Base-by-base conservation (phyloP, 2,888 invertebrate genomes). In the Pediacus dermestoides region DNA sequence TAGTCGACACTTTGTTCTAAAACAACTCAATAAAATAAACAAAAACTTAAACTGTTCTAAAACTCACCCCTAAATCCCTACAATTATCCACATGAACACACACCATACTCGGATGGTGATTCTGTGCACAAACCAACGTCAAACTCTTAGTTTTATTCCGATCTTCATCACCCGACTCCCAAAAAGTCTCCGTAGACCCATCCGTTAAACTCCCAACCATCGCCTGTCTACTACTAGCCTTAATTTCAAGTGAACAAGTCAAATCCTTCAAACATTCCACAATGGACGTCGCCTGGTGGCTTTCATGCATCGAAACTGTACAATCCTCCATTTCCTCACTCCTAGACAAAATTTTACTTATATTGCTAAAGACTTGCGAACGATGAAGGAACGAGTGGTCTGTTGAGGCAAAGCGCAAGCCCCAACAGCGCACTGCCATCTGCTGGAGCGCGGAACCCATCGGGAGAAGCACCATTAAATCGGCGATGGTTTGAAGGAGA, bases 141-240 rank as follows among this genome's bases (percentile, higher is more conserved):
- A 93, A 78, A 57, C 83, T 83, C 70, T 95, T 94, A 13, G 89
- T 84, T 66, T 92, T 91, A 66, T 92, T 93, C 39, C 88, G 76
- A 70, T 97, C 96, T 61, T 96, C 96, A 58, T 96, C 96, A 0
- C 94, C 95, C 21, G 94, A 94, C 71, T 97, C 97, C 97, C 97
- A 97, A 71, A 97, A 97, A 0, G 97, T 97, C 67, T 97, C 97
- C 0, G 95, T 94, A 3, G 92, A 92, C 57, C 87, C 88, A 65
- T 97, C 97, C 0, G 85, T 88, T 9, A 97, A 74, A 49, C 93
- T 92, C 2, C 85, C 88, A 2, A 91, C 83, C 91, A 97, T 93
- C 4, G 92, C 94, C 59, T 87, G 90, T 0, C 96, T 78, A 49
- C 94, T 95, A 0, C 95, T 95, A 0, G 92, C 91, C 51, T 85